Conservation (phyloP, 2,113 vertebrate species). For the Carettochelys insculpta region DNA sequence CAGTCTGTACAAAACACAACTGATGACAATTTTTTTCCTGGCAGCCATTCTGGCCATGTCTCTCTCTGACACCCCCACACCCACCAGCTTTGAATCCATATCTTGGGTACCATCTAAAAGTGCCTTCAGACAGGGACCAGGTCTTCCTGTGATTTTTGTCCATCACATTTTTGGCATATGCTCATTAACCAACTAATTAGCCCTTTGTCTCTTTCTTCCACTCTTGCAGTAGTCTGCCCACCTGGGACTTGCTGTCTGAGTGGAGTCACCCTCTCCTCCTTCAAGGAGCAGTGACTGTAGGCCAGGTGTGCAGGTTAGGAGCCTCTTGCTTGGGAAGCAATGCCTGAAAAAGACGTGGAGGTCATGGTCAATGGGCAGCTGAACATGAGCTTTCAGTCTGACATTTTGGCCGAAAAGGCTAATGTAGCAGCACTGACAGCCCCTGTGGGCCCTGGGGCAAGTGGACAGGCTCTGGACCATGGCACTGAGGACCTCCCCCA, state of each 20-base stretch:
- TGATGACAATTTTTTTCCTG: not conserved
- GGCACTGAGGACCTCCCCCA: no score
- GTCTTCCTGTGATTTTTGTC: not conserved
- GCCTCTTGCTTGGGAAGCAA: not conserved
- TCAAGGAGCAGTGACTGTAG: not conserved
- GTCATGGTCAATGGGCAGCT: not conserved
- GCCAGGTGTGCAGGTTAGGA: not conserved
- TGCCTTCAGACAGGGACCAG: fast-evolving
- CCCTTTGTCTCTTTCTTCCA: fast-evolving
- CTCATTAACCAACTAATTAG: fast-evolving
- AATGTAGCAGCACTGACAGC: no score
- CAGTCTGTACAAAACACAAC: fast-evolving
- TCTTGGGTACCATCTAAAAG: not conserved
- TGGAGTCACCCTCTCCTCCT: not conserved
- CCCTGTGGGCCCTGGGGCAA: no score
- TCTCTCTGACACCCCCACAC: no score
- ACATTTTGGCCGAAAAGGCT: not conserved
- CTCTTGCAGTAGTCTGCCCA: not conserved
- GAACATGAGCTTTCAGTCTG: not conserved
- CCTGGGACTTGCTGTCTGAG: not conserved
- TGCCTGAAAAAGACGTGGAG: not conserved
- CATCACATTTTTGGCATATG: not conserved
- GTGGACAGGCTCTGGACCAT: no score
- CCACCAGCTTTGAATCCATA: not conserved
- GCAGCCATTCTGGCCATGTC: not conserved